Evolutionary conservation across 2,797 vertebrate genomes (phyloP), one percentile per base, ranked within the genome.

Genomic region (Gambusia yucatana): DNA sequence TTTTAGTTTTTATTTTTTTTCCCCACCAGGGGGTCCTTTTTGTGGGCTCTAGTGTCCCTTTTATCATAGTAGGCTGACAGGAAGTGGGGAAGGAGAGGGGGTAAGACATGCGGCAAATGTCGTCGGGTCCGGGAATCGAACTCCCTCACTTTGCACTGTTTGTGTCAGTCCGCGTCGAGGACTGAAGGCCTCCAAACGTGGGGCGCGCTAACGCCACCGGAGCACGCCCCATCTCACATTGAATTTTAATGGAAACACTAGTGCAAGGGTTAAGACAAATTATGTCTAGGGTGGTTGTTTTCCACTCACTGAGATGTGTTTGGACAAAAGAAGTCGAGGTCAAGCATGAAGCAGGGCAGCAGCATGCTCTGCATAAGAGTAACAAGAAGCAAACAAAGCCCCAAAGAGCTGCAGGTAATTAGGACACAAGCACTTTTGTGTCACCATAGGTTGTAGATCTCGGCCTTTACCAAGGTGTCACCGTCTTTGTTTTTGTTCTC

Each of bases 241-340:
- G 59, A 75, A 39, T 25, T 81, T 25, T 77, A 52, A 86, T 82
- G 72, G 52, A 82, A 83, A 82, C 76, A 76, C 59, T 59, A 50
- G 28, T 77, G 74, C 36, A 78, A 80, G 77, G 16, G 69, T 48
- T 13, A 73, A 74, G 65, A 77, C 39, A 70, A 57, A 72, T 76
- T 30, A 80, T 72, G 57, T 52, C 79, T 8, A 3, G 50, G 47
- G 43, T 6, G 6, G 75, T 57, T 52, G 76, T 33, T 75, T 73
- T 78, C 79, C 50, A 76, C 84, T 75, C 79, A 8, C 57, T 76
- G 73, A 73, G 82, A 65, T 72, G 36, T 72, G n/a, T 16, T 81
- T 86, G 47, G 82, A 82, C 80, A 69, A 83, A 77, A 16, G 55
- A 63, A 80, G 75, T 89, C 78, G 90, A 94, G 91, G 92, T 90